phyloP scores from a whole-genome alignment of 1,140 invertebrate genomes.

The Leguminivora glycinivorella region DNA sequence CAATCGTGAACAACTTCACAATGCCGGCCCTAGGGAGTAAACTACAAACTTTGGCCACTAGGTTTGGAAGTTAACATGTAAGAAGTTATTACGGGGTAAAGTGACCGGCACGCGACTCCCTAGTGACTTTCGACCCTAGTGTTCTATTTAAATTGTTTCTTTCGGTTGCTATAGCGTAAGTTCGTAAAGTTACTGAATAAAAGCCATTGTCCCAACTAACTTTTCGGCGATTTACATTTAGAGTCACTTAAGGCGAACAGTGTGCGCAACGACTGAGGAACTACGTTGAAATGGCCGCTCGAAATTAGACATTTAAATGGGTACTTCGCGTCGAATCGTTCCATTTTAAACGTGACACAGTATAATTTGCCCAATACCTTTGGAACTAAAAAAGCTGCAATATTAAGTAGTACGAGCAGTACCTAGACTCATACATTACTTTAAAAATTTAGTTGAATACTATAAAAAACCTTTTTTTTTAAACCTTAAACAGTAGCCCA shows the following conservation, averaged over 20 bases:
- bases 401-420: too few relatives aligned
- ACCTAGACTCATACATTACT: too few relatives aligned
- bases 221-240: not conserved
- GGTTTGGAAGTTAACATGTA: slow-evolving; percentile 49
- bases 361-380: too few relatives aligned
- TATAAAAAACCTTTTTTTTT: too few relatives aligned
- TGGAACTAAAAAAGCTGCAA: too few relatives aligned
- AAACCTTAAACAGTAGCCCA: too few relatives aligned
- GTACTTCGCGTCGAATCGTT: too few relatives aligned
- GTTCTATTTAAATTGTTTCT: slow-evolving; percentile 28
- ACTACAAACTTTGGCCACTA: slow-evolving; percentile 46
- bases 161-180: not conserved
- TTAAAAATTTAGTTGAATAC: too few relatives aligned
- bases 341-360: too few relatives aligned
- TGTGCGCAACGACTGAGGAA: not conserved
- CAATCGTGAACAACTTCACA: slow-evolving; percentile 67
- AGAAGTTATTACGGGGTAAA: slow-evolving; percentile 46
- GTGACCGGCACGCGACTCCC: slow-evolving; percentile 41
- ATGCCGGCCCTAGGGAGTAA: slow-evolving; percentile 57
- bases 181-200: not conserved
- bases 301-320: too few relatives aligned
- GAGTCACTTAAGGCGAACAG: not conserved
- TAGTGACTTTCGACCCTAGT: slow-evolving; percentile 28
- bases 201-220: not conserved
- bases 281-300: too few relatives aligned